Base-by-base conservation (phyloP, 1,140 invertebrate genomes). In the Aphelenchoides besseyi region DNA sequence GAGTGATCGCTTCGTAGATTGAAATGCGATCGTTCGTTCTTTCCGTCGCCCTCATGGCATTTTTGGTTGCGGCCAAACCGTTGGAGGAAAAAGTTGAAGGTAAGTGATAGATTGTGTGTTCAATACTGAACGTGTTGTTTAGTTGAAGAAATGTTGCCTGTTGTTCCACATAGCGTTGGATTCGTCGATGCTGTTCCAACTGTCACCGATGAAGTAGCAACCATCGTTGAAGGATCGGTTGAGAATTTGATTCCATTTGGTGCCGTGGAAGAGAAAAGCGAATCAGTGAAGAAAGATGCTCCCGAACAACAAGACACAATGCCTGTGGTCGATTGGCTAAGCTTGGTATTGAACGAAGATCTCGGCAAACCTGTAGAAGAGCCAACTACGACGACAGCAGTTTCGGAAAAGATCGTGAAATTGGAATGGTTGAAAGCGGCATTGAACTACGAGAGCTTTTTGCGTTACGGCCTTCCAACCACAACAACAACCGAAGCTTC, bases 191-290 rank as follows among this genome's bases (percentile, higher is more conserved):
- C n/a, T n/a, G n/a, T n/a, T n/a, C n/a, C n/a, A n/a, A n/a, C n/a
- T n/a, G n/a, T n/a, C n/a, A n/a, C n/a, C n/a, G n/a, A 59, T 5
- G 55, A 59, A 33, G 23, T 59, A 8, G 55, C 55, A 5, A 5
- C 5, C 12, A 16, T 59, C 5, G 55, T 59, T 28, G 26, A 59
- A 23, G 55, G 55, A 59, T 59, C 55, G 5, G 55, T 59, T 33
- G 55, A 59, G 55, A 59, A 59, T 23, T 59, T 59, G 55, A 59
- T 59, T 59, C 55, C 55, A 33, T 59, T 59, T 59, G 55, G 55
- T 12, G 55, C 55, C 18, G 18, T 5, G 5, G 26, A 59, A 28
- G 18, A 59, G 18, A 33, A 59, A 23, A 5, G 5, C 5, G 55
- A 28, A 33, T 18, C 5, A 28, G 55, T 59, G 5, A 18, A 59